A percentile compares a stretch with the other conserved stretches of the same genome.
These are phyloP conservation scores for Petrolisthes cinctipes DNA, from an alignment of 2,888 invertebrate genomes.

Conservation along the genomic window DNA sequence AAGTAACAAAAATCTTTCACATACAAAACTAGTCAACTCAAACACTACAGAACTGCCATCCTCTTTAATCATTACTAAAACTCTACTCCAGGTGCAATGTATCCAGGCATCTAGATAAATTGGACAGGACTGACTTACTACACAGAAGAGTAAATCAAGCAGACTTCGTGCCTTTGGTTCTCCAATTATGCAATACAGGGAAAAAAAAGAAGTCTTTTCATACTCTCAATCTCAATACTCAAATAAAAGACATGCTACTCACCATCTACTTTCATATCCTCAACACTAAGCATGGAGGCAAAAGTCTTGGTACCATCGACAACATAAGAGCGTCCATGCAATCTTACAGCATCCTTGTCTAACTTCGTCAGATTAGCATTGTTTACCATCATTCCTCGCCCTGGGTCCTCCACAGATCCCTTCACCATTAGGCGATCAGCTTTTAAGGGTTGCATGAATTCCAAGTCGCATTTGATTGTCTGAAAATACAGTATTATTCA, in stretches of 20 bases:
- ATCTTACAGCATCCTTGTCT: slow-evolving; percentile 11
- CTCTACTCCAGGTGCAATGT: no score
- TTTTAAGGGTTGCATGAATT: slow-evolving; percentile 15
- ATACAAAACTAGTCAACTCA: no score
- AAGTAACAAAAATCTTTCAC: no score
- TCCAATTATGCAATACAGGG: no score
- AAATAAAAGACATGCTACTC: background rate
- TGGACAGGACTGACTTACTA: background rate
- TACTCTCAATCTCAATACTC: background rate
- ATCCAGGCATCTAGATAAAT: background rate
- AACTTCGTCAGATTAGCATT: background rate
- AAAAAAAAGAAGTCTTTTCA: background rate
- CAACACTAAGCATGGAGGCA: slow-evolving; percentile 2
- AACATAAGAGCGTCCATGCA: background rate
- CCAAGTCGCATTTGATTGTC: slow-evolving; percentile 24
- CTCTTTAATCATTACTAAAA: no score
- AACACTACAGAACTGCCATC: no score
- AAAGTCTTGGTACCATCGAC: slow-evolving; percentile 32
- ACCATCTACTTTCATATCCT: slow-evolving; percentile 24
- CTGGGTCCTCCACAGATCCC: background rate
- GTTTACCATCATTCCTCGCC: slow-evolving; percentile 24
- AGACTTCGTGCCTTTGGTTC: background rate
- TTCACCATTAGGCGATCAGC: slow-evolving; percentile 10
- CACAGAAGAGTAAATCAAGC: background rate
- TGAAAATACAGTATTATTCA: background rate